Base-by-base conservation (phyloP, 37 sponge, comb jelly and placozoan species). In the Diacarnus erythraeanus region DNA sequence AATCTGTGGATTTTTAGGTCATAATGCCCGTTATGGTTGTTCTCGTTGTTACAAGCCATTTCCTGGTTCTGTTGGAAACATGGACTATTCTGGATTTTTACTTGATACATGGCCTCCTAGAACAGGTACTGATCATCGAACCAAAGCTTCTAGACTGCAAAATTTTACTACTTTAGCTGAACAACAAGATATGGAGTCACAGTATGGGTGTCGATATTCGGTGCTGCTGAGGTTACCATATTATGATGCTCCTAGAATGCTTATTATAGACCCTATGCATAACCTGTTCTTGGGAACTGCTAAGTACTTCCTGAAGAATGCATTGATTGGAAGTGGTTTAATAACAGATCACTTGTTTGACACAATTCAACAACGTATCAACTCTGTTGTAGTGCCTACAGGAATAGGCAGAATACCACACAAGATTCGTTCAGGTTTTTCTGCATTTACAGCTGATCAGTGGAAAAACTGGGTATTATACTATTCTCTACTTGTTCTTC, bases 261-360 rank as follows among this genome's bases (percentile, higher is more conserved):
- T 79, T 27, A n/a, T 77, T 8, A 77, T 90, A 33, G 91, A 90
- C 44, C 86, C 79, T 20, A 90, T 90, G 91, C 91, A 90, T 47
- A 90, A 90, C 64, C 68, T 85, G 8, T 81, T 77, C 37, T 41
- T 90, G 43, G 91, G 91, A 23, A 77, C 74, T 26, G 82, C 82
- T 57, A 90, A 90, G 42, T 74, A 82, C 68, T 8, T 83, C 15
- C 21, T 58, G 4, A 76, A 26, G 37, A 61, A 59, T 38, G 23
- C 43, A 15, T 82, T 38, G 77, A 58, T 72, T 21, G 71, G 42
- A 17, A 44, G 57, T 61, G 30, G 25, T 35, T 15, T 61, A 29
- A 20, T 61, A 6, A 23, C 69, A 12, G 38, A 33, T 69, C 34
- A 69, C 31, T 6, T 15, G 10, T 69, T 69, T 69, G 25, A 25